These are phyloP conservation scores for Dreissena polymorpha DNA, from an alignment of 1,140 invertebrate genomes.

Conservation along the genomic window DNA sequence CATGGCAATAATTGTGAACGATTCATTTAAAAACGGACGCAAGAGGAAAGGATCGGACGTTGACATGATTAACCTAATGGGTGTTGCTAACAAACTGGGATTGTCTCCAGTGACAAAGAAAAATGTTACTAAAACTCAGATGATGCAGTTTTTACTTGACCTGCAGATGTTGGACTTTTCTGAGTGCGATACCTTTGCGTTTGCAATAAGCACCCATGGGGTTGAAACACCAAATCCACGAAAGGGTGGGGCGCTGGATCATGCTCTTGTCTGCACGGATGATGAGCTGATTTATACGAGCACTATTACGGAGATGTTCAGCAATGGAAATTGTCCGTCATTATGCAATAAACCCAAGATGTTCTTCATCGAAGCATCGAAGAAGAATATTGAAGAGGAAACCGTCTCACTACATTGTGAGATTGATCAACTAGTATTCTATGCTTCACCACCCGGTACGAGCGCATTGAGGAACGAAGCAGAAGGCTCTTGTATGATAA, in stretches of 20 bases:
- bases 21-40: conserved; percentile 31
- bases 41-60: conserved; percentile 48
- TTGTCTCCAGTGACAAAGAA: conserved; percentile 34
- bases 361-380: conserved; percentile 44
- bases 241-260: conserved; percentile 6
- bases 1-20: conserved; percentile 57
- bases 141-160: not conserved
- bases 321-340: conserved; percentile 30
- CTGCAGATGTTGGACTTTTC: conserved; percentile 35
- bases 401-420: conserved; percentile 17
- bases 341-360: conserved; percentile 49
- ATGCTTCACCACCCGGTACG: conserved; percentile 29
- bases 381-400: not conserved
- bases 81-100: conserved; percentile 51
- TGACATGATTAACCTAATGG: conserved; percentile 45
- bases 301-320: conserved; percentile 48
- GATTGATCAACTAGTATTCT: conserved; percentile 23
- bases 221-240: conserved; percentile 10
- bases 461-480: conserved; percentile 34
- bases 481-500: conserved; percentile 47
- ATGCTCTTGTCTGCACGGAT: conserved; percentile 31
- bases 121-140: conserved; percentile 31
- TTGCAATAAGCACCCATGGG: conserved; percentile 59
- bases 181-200: conserved; percentile 58
- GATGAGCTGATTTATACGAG: conserved; percentile 24